Percentiles rank a stretch among this genome's conserved stretches.
phyloP scores from a whole-genome alignment of 2,888 invertebrate genomes.

The Acleris holmiana region DNA sequence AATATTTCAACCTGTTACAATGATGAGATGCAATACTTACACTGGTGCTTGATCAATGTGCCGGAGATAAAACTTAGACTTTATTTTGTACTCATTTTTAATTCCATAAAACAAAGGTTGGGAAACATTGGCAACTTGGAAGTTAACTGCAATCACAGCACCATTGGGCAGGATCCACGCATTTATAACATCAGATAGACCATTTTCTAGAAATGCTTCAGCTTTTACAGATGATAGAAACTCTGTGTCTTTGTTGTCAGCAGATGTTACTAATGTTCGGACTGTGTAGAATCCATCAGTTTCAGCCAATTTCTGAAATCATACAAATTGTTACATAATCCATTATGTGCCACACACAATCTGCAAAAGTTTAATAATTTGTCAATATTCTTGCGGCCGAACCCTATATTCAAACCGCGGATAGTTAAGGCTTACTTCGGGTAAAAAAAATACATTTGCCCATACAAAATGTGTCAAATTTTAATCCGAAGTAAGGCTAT shows the following conservation, averaged over 20 bases:
- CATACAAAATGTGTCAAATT: too few species aligned
- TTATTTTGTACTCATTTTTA: conserved; percentile 77
- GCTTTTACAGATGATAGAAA: conserved; percentile 93
- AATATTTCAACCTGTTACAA: neutral
- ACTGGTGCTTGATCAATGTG: conserved; percentile 93
- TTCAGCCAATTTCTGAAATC: conserved; percentile 85
- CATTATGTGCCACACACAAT: too few species aligned
- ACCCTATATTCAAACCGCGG: too few species aligned
- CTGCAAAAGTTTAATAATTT: too few species aligned
- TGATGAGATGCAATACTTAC: conserved; percentile 58
- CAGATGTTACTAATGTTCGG: conserved; percentile 87
- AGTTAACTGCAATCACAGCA: conserved; percentile 89
- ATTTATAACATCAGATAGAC: conserved; percentile 90
- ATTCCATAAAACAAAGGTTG: conserved; percentile 44
- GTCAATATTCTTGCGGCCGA: too few species aligned
- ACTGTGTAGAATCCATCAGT: conserved; percentile 90
- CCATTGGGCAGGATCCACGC: conserved; percentile 92
- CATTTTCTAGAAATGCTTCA: conserved; percentile 89
- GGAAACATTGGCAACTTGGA: conserved; percentile 71
- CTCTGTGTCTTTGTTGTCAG: conserved; percentile 86
- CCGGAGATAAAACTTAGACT: conserved; percentile 91
- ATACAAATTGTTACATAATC: neutral
- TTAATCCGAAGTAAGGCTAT: too few species aligned
- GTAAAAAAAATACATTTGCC: too few species aligned
- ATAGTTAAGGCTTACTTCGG: too few species aligned